A percentile compares a stretch with the other conserved stretches of the same genome.
These are phyloP conservation scores for Aphidoletes aphidimyza DNA, from an alignment of 2,888 invertebrate species.

Conservation along the genomic window DNA sequence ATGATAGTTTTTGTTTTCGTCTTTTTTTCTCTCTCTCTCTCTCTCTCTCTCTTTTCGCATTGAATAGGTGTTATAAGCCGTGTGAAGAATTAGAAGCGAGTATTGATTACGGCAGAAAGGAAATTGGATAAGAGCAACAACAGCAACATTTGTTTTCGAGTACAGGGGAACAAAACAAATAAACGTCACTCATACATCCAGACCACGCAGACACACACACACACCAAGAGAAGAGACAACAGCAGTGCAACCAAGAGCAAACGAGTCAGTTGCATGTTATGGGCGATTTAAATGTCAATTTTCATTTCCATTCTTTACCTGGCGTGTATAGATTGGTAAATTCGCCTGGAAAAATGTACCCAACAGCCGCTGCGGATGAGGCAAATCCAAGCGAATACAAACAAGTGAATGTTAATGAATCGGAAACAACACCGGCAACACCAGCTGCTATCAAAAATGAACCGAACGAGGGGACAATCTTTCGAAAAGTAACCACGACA, in stretches of 20 bases:
- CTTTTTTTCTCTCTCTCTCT: background rate
- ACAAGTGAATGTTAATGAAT: background rate
- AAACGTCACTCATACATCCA: background rate
- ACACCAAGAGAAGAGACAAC: background rate
- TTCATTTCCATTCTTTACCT: conserved; percentile 27
- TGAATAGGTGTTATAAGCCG: background rate
- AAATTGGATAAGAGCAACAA: too few species aligned
- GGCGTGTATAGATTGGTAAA: conserved; percentile 49
- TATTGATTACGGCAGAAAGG: background rate
- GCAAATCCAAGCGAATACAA: conserved; percentile 22
- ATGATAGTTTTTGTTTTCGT: background rate
- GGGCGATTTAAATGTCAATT: conserved; percentile 51
- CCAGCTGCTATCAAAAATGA: background rate
- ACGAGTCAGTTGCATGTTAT: conserved; percentile 17
- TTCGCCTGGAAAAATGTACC: conserved; percentile 38
- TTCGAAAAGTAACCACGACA: conserved; percentile 55
- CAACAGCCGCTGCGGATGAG: conserved; percentile 12
- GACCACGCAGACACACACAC: background rate
- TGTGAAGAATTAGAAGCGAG: background rate
- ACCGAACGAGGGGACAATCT: background rate
- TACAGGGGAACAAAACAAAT: too few species aligned
- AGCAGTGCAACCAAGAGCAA: background rate
- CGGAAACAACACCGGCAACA: background rate
- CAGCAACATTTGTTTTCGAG: too few species aligned
- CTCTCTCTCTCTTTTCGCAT: background rate